phyloP scores from a whole-genome alignment of 2,888 invertebrate species.

The Orgyia antiqua region DNA sequence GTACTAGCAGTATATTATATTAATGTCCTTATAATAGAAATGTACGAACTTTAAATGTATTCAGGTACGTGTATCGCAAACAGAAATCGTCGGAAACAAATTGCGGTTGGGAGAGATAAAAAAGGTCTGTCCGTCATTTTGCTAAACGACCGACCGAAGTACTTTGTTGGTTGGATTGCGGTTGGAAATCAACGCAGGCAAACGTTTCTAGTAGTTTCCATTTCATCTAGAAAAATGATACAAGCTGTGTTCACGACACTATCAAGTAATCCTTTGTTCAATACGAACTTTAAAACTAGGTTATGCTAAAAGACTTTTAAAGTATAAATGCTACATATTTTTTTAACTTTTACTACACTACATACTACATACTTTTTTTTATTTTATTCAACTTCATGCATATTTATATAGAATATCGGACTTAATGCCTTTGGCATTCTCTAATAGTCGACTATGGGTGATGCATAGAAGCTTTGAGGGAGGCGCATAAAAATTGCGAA shows the following conservation, averaged over 20 bases:
- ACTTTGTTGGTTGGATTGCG: conserved; percentile 42
- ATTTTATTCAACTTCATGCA: too few relatives aligned
- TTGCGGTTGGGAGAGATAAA: conserved; percentile 74
- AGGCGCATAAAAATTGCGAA: too few relatives aligned
- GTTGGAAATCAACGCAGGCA: conserved; percentile 44
- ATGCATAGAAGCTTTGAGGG: too few relatives aligned
- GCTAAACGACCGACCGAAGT: conserved; percentile 63
- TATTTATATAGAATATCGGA: too few relatives aligned
- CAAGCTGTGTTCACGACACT: conserved; percentile 51
- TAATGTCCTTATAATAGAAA: conserved; percentile 23
- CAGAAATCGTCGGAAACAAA: conserved; percentile 67
- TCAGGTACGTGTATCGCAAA: conserved; percentile 59
- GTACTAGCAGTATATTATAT: too few relatives aligned
- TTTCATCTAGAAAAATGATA: conserved; percentile 52
- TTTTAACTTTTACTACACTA: too few relatives aligned
- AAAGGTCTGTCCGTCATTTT: conserved; percentile 75
- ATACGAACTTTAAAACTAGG: conserved; percentile 8
- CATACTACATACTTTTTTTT: too few relatives aligned
- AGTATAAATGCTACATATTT: too few relatives aligned
- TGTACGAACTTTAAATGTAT: conserved; percentile 55
- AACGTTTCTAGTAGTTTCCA: conserved; percentile 34
- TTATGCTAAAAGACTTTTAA: too few relatives aligned
- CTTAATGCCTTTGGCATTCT: too few relatives aligned
- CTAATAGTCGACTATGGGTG: too few relatives aligned
- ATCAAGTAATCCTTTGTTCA: conserved; percentile 26